phyloP scores from a whole-genome alignment of 2,113 vertebrate genomes.

The Phycodurus eques region DNA sequence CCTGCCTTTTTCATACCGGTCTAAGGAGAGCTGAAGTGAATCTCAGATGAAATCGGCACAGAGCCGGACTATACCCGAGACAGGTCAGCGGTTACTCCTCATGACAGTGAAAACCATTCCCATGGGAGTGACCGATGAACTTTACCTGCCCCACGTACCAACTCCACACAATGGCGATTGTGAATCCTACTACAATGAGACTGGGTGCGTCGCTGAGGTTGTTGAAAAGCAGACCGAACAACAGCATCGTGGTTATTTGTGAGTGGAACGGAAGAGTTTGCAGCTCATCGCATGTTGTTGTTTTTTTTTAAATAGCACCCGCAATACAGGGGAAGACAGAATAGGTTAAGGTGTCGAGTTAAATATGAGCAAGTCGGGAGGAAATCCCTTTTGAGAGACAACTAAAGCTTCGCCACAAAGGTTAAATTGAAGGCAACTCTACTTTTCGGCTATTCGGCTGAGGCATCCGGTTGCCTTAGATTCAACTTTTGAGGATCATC shows the following conservation, averaged over 20 bases:
- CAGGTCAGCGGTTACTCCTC: too few species aligned
- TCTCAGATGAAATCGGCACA: background rate
- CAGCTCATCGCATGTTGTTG: conserved; percentile 11
- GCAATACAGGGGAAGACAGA: conserved; percentile 23
- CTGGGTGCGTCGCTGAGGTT: background rate
- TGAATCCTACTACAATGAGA: background rate
- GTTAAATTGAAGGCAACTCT: background rate
- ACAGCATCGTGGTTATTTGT: conserved; percentile 21
- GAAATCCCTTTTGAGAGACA: conserved; percentile 1
- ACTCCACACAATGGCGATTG: background rate
- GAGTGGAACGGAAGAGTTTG: conserved; percentile 34
- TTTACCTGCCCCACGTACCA: background rate
- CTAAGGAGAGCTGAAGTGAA: background rate
- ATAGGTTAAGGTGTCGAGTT: background rate
- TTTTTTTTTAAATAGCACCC: conserved; percentile 37
- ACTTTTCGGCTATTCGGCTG: background rate
- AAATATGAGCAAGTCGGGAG: background rate
- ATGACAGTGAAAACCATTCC: background rate
- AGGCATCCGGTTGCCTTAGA: background rate
- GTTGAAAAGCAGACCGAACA: background rate
- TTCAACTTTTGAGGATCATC: background rate
- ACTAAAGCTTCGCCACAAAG: background rate
- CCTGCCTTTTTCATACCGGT: background rate
- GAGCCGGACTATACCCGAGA: background rate
- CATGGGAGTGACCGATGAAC: background rate